Base-by-base conservation (phyloP, 2,888 invertebrate genomes). In the Halictus quadricinctus region DNA sequence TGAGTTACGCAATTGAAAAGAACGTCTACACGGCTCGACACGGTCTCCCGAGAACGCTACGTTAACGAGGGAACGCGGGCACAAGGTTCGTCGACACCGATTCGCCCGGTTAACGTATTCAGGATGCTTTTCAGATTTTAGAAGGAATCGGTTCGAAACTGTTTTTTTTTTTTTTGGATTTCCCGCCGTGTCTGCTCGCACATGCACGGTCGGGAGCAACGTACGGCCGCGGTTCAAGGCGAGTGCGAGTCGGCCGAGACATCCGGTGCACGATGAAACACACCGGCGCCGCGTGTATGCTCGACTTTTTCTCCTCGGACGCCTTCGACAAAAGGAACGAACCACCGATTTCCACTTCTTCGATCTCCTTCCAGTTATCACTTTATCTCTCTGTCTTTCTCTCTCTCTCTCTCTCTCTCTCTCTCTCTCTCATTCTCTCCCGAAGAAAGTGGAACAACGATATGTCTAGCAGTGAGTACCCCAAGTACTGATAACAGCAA, bases 311-410 rank as follows among this genome's bases (percentile, higher is more conserved):
- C 70, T 64, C 75, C 73, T 81, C 69, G 84, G 72, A 85, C 80
- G 77, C n/a, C 70, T 70, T 70, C 79, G 83, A 72, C 54, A 87
- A 87, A 84, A 89, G 88, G 87, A 89, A 89, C 90, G 88, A 89
- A 89, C 86, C 88, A 89, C 89, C 90, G 83, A 84, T 75, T 72
- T 36, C 21, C 29, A 64, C 41, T 80, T 76, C 77, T 79, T 79
- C 80, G 79, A 69, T 72, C 29, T 41, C 36, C 21, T 69, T 36
- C 36, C 21, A 69, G 60, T 58, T 25, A 64, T 60, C 60, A 64
- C 64, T 64, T 29, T 64, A 13, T 64, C 29, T 29, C 7, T 13
- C 25, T 60, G 15, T 29, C 15, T 29, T 10, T 25, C 58, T 58
- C n/a, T 58, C 58, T 58, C 12, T 1, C 50, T 7, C 60, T 25